phyloP scores from a whole-genome alignment of 1,140 invertebrate species.

The Lepidurus apus region DNA sequence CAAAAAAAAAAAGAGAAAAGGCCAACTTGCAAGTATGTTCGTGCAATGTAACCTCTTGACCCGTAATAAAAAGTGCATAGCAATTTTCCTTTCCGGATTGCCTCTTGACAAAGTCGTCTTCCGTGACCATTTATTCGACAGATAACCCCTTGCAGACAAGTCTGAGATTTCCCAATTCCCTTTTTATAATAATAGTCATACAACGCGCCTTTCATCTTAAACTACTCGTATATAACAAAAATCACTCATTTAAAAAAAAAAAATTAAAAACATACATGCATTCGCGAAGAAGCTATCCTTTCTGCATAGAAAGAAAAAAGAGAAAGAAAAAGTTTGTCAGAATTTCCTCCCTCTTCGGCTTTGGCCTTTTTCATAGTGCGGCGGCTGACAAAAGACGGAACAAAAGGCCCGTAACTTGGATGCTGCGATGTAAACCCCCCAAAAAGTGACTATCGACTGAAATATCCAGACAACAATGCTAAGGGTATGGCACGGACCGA shows the following conservation, averaged over 20 bases:
- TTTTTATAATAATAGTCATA: too few species aligned
- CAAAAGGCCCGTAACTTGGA: neutral
- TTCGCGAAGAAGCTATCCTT: too few species aligned
- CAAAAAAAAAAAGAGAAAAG: neutral
- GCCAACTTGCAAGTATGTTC: neutral
- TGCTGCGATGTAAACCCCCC: neutral
- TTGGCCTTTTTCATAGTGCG: neutral
- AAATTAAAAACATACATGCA: too few species aligned
- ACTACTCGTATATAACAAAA: too few species aligned
- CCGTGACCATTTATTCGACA: too few species aligned
- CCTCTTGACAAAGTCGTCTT: neutral
- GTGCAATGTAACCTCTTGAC: neutral
- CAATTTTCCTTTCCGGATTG: neutral
- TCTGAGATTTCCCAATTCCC: too few species aligned
- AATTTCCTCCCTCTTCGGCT: neutral
- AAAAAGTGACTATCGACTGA: slow-evolving; percentile 10
- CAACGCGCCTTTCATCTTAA: too few species aligned
- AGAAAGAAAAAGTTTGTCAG: too few species aligned
- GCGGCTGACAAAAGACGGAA: neutral
- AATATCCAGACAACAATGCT: neutral
- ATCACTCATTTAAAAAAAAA: too few species aligned
- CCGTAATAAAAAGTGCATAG: neutral
- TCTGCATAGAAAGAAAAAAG: too few species aligned
- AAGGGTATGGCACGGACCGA: slow-evolving; percentile 4
- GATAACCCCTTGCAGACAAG: too few species aligned